Evolutionary conservation across 2,113 vertebrate species (phyloP).

Genomic region (Ailuropoda melanoleuca): DNA sequence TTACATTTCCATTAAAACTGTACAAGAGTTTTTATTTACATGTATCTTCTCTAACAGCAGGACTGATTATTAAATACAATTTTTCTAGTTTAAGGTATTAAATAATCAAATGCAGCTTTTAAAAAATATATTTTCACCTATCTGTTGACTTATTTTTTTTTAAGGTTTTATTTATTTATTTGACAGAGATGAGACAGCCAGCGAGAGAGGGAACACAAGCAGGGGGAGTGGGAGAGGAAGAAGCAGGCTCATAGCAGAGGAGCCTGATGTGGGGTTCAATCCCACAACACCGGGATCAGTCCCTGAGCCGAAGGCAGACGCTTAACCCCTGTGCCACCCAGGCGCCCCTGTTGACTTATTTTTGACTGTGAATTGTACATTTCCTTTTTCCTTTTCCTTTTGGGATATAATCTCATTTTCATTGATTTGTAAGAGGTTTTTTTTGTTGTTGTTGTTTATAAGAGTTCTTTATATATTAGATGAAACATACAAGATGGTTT

Average conservation of each 20-base stretch:
- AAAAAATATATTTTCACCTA: neutral
- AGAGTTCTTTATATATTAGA: constrained; percentile 31
- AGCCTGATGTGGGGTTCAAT: too few species aligned
- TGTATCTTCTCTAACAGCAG: neutral
- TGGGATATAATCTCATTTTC: neutral
- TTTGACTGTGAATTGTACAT: neutral
- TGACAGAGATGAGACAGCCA: too few species aligned
- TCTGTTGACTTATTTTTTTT: neutral
- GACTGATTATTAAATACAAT: neutral
- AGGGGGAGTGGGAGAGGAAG: too few species aligned
- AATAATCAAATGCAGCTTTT: neutral
- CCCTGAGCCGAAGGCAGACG: too few species aligned
- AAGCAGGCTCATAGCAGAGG: too few species aligned
- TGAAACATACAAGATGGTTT: neutral
- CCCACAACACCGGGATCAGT: too few species aligned
- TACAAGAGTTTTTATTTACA: neutral
- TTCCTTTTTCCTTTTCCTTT: constrained; percentile 7
- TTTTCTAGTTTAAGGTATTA: neutral
- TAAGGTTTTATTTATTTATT: too few species aligned
- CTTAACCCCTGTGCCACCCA: too few species aligned
- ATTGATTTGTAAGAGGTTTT: neutral
- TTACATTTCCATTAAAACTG: neutral
- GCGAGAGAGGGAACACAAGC: too few species aligned
- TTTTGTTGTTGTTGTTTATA: neutral
- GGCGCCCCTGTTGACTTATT: neutral